phyloP scores from a whole-genome alignment of 2,113 vertebrate genomes.

The Amblyornis subalaris region DNA sequence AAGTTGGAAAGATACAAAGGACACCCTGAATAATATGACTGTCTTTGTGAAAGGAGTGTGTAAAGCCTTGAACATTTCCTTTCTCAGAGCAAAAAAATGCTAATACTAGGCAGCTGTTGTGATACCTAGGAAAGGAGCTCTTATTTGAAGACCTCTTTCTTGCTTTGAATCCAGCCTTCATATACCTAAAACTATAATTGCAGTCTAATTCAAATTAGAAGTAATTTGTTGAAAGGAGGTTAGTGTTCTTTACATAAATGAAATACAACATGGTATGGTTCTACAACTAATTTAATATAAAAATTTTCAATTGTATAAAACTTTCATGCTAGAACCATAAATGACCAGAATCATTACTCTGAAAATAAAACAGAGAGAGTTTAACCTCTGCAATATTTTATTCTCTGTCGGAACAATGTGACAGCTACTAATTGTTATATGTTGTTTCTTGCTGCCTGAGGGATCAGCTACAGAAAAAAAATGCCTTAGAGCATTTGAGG shows the following conservation, averaged over 20 bases:
- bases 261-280: neutral
- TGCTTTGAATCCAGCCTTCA: neutral
- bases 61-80: neutral
- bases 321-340: neutral
- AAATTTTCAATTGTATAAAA: neutral
- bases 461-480: neutral
- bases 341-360: neutral
- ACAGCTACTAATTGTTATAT: slow-evolving; percentile 17
- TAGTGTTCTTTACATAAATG: neutral
- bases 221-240: neutral
- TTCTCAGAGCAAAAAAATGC: neutral
- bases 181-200: neutral
- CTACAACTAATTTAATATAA: neutral
- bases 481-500: neutral
- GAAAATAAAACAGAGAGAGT: neutral
- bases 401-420: neutral
- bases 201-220: neutral
- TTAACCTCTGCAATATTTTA: neutral
- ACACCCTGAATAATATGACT: neutral
- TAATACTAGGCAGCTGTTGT: neutral
- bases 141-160: neutral
- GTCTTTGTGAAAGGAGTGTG: neutral
- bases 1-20: neutral
- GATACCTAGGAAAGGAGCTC: neutral
- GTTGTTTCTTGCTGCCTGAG: neutral